These are phyloP conservation scores for Silurus meridionalis DNA, from an alignment of 2,113 vertebrate genomes.

Conservation along the genomic window DNA sequence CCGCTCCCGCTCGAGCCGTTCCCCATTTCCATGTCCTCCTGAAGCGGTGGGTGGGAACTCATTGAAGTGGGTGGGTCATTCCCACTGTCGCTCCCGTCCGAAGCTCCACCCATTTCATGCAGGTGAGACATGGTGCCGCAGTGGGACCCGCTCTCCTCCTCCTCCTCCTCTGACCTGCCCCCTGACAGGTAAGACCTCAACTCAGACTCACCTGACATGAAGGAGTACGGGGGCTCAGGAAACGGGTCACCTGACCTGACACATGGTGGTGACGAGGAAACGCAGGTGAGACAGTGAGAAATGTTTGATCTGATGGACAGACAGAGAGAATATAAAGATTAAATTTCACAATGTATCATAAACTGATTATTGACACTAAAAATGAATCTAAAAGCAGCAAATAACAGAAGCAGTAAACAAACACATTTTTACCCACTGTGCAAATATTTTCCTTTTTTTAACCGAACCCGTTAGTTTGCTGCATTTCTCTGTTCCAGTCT, in stretches of 20 bases:
- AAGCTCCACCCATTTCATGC: constrained; percentile 72
- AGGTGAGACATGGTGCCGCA: constrained; percentile 62
- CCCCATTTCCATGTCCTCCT: constrained; percentile 87
- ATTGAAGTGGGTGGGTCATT: constrained; percentile 58
- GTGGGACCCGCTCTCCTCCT: constrained; percentile 30
- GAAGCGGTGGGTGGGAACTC: constrained; percentile 60
- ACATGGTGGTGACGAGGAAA: not conserved
- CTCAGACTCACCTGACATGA: constrained; percentile 65
- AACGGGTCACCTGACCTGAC: not conserved
- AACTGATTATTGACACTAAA: not conserved
- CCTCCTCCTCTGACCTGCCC: constrained; percentile 53
- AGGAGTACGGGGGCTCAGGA: not conserved
- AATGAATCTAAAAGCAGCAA: too few species aligned
- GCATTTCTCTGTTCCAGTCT: too few species aligned
- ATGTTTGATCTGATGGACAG: not conserved
- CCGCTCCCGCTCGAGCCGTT: constrained; percentile 81
- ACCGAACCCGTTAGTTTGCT: too few species aligned
- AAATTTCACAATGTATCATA: not conserved
- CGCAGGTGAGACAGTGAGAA: not conserved
- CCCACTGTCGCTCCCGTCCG: constrained; percentile 74
- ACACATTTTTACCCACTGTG: too few species aligned
- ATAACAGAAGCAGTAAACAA: too few species aligned
- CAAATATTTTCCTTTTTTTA: too few species aligned
- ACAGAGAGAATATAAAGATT: not conserved
- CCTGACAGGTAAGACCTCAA: constrained; percentile 65